Conservation (phyloP, 2,888 invertebrate species). For the Dione vanillae region DNA sequence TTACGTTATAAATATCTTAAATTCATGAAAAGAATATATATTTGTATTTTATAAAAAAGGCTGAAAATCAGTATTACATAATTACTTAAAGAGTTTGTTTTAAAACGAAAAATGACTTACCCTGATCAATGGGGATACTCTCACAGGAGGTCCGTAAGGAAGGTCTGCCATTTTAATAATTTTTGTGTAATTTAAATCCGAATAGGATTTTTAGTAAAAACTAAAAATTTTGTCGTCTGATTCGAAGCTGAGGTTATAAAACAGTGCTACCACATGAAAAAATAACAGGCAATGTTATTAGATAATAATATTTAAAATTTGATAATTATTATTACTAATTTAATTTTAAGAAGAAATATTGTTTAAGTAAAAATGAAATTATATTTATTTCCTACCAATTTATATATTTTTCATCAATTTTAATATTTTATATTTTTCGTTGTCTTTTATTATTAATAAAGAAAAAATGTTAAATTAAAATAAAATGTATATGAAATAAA, state of each 20-base stretch:
- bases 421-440: too few relatives aligned
- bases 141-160: conserved; percentile 87
- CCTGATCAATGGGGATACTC: conserved; percentile 92
- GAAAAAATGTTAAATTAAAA: too few relatives aligned
- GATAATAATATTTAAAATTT: too few relatives aligned
- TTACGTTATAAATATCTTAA: too few relatives aligned
- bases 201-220: conserved; percentile 62
- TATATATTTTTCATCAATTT: too few relatives aligned
- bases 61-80: conserved; percentile 66
- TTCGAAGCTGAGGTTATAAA: conserved; percentile 55
- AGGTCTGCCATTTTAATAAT: conserved; percentile 71
- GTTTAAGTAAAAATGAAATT: too few relatives aligned
- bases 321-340: too few relatives aligned
- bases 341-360: too few relatives aligned
- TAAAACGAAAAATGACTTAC: conserved; percentile 71
- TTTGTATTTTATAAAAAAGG: conserved; percentile 43
- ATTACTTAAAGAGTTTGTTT: conserved; percentile 46
- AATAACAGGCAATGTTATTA: too few relatives aligned
- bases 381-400: too few relatives aligned
- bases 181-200: conserved; percentile 56
- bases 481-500: too few relatives aligned
- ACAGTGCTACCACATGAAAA: conserved; percentile 32
- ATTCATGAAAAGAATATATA: neutral
- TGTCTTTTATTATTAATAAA: too few relatives aligned
- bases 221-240: conserved; percentile 48